Evolutionary conservation across 2,113 vertebrate genomes (phyloP).

Genomic region (Cyphomyrus discorhynchus): DNA sequence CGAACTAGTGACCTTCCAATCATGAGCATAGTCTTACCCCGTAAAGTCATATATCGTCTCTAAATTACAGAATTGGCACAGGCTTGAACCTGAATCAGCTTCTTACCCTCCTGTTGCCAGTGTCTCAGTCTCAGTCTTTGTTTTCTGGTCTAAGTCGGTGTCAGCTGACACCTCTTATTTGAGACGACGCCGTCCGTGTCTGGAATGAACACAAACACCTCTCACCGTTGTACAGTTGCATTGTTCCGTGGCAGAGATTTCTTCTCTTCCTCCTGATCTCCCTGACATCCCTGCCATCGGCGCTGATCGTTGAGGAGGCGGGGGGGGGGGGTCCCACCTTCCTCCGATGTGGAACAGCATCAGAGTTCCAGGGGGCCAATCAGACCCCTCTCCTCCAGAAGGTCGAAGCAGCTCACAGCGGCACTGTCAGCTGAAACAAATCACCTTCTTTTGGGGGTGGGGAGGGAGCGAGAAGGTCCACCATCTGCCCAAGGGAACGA

Average conservation of each 20-base stretch:
- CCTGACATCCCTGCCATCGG: background rate
- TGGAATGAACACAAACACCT: background rate
- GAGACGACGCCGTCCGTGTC: background rate
- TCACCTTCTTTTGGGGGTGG: background rate
- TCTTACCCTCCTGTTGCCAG: background rate
- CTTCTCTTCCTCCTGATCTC: background rate
- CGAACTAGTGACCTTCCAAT: background rate
- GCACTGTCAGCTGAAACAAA: background rate
- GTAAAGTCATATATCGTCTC: background rate
- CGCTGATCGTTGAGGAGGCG: background rate
- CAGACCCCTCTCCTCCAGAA: background rate
- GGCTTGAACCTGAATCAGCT: background rate
- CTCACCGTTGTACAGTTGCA: background rate
- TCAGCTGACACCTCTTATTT: background rate
- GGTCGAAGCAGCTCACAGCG: background rate
- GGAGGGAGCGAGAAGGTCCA: background rate
- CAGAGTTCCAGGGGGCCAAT: slow-evolving; percentile 5
- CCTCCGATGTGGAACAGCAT: background rate
- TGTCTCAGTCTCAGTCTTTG: background rate
- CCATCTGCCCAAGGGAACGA: background rate
- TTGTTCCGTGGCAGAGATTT: background rate
- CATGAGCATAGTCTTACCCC: background rate
- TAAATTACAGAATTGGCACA: background rate
- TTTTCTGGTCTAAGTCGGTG: background rate
- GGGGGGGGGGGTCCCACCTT: background rate